Percentiles rank a stretch among this genome's conserved stretches.
Conservation (phyloP, 2,888 invertebrate species). For the Habrosyne pyritoides region DNA sequence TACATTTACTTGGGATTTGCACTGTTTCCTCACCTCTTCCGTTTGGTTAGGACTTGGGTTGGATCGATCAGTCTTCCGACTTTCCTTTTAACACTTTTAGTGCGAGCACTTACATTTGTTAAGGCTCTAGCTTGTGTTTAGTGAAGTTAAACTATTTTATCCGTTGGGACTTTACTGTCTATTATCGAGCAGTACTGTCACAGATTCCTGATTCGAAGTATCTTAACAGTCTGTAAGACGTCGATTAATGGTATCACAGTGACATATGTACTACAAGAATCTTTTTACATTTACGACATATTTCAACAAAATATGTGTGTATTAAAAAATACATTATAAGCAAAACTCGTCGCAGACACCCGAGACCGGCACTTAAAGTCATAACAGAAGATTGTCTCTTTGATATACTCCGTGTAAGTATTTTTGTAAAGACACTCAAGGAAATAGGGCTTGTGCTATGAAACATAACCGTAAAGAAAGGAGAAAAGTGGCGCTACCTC, state of each 20-base stretch:
- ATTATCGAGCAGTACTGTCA: neutral
- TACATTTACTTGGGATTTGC: neutral
- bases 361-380: neutral
- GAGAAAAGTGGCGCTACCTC: neutral
- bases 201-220: neutral
- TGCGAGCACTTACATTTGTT: neutral
- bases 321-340: neutral
- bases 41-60: neutral
- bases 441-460: neutral
- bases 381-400: conserved; percentile 7
- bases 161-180: neutral
- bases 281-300: neutral
- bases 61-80: neutral
- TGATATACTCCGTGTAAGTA: neutral
- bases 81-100: neutral
- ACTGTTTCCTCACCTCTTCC: conserved; percentile 1
- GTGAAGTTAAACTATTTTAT: neutral
- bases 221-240: neutral
- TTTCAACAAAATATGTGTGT: neutral
- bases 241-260: neutral
- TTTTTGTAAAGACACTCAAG: neutral
- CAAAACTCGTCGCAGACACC: neutral
- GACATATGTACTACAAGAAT: neutral
- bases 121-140: neutral
- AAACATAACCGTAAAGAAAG: neutral